phyloP scores from a whole-genome alignment of 2,888 invertebrate genomes.

The Eudasyphora cyanicolor region DNA sequence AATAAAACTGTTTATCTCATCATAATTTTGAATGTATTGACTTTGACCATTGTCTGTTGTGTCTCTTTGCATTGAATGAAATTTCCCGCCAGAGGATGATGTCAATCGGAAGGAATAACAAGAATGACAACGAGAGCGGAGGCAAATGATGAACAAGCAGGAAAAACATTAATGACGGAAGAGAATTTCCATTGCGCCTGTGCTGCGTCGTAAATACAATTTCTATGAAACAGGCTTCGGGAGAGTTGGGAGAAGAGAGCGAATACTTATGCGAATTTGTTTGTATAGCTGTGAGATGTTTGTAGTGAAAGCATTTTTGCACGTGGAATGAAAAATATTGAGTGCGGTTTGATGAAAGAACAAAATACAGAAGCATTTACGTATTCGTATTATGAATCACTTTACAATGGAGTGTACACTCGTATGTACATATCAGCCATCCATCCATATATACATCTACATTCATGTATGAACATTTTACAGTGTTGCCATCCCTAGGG shows the following conservation, averaged over 20 bases:
- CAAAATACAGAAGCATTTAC: constrained; percentile 21
- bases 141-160: neutral
- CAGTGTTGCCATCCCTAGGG: neutral
- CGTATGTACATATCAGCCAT: too few species aligned
- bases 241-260: neutral
- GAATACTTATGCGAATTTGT: neutral
- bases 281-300: constrained; percentile 11
- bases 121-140: neutral
- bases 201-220: constrained; percentile 42
- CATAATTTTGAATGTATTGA: constrained; percentile 23
- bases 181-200: constrained; percentile 57
- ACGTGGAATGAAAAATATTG: constrained; percentile 42
- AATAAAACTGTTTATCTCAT: constrained; percentile 3
- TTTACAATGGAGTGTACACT: neutral
- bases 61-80: constrained; percentile 50
- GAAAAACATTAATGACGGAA: constrained; percentile 4
- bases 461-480: too few species aligned
- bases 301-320: constrained; percentile 29
- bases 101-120: constrained; percentile 25
- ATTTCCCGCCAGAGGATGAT: constrained; percentile 48
- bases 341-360: constrained; percentile 29
- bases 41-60: neutral
- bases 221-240: too few species aligned
- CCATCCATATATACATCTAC: too few species aligned
- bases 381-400: constrained; percentile 39